These are phyloP conservation scores for Polypedilum vanderplanki DNA, from an alignment of 1,140 invertebrate species.

Conservation along the genomic window DNA sequence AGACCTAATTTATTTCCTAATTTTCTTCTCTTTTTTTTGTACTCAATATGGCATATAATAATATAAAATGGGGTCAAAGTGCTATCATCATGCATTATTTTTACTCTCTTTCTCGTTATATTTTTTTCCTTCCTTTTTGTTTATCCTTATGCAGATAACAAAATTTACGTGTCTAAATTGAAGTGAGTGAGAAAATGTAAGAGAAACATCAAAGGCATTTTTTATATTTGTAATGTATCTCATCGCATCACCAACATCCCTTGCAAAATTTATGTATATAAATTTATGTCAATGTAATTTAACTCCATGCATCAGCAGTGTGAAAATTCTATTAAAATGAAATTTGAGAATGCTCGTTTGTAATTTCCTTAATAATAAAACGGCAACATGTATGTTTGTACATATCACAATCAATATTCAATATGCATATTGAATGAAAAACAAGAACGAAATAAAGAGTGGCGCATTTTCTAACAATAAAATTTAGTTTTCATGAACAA, in stretches of 20 bases:
- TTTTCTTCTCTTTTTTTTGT: slow-evolving; percentile 13
- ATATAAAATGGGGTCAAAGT: neutral
- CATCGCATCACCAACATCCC: too few relatives aligned
- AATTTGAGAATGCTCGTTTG: slow-evolving; percentile 9
- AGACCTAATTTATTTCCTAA: slow-evolving; percentile 18
- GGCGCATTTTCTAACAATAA: too few relatives aligned
- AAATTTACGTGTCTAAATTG: too few relatives aligned
- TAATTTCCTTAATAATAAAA: neutral
- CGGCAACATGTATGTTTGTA: too few relatives aligned
- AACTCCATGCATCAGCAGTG: too few relatives aligned
- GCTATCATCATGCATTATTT: neutral
- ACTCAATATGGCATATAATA: slow-evolving; percentile 11
- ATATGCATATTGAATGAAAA: neutral
- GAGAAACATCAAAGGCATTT: too few relatives aligned
- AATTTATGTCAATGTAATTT: too few relatives aligned
- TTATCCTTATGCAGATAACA: neutral
- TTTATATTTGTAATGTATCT: too few relatives aligned
- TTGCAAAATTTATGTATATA: too few relatives aligned
- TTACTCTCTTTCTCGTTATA: neutral
- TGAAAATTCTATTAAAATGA: neutral
- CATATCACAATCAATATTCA: slow-evolving; percentile 8
- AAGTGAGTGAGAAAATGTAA: too few relatives aligned
- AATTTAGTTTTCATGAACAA: too few relatives aligned
- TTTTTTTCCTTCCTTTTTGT: neutral
- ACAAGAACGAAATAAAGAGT: neutral